phyloP scores from a whole-genome alignment of 1,140 invertebrate species.

The Ptiloglossa arizonensis region DNA sequence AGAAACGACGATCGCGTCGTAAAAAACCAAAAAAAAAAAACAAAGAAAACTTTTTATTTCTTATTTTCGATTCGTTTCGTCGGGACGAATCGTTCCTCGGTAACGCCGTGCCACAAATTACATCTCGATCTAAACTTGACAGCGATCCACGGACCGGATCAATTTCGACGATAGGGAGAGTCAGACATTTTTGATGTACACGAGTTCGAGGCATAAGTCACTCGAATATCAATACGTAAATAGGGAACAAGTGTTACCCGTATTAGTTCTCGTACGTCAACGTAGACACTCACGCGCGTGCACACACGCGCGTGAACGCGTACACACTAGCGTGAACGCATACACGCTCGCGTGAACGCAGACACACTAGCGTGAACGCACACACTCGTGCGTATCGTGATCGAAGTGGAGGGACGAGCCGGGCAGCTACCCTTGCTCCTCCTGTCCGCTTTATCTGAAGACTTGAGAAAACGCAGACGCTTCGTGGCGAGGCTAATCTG shows the following conservation, averaged over 20 bases:
- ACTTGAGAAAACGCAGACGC: conserved; percentile 68
- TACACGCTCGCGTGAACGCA: conserved; percentile 32
- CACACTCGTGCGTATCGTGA: conserved; percentile 37
- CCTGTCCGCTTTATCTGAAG: conserved; percentile 54
- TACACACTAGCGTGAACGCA: no score
- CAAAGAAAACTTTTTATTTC: no score
- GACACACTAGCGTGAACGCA: conserved; percentile 10
- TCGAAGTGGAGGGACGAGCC: conserved; percentile 35
- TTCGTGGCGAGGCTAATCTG: conserved; percentile 58
- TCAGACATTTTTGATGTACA: no score
- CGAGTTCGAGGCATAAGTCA: no score
- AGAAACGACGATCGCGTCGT: no score
- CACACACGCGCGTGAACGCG: conserved; percentile 10
- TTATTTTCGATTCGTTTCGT: no score
- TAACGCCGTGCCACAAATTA: no score
- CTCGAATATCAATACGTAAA: not conserved
- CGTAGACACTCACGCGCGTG: conserved; percentile 13
- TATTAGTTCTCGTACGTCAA: conserved; percentile 33
- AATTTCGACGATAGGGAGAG: no score
- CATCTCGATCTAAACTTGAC: no score
- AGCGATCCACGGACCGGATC: no score
- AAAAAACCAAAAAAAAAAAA: no score
- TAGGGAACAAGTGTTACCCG: conserved; percentile 24
- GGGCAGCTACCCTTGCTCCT: conserved; percentile 44
- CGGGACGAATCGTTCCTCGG: no score